Percentiles rank a stretch among this genome's conserved stretches.
Conservation (phyloP, 2,797 vertebrate species). For the Rhinichthys osculus region DNA sequence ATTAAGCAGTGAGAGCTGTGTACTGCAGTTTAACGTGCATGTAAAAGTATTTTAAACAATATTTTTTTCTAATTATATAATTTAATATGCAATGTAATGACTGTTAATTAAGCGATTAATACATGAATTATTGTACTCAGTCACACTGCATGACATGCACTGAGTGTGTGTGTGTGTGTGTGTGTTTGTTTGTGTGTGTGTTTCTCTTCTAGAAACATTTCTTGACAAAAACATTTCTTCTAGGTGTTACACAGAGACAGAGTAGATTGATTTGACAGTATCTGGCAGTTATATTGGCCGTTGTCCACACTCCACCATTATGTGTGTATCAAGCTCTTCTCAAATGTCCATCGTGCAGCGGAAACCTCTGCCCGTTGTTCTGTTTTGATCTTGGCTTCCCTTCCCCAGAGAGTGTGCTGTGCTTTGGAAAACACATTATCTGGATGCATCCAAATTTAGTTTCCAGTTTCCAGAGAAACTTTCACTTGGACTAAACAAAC, state of each 20-base stretch:
- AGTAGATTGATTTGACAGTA: not conserved
- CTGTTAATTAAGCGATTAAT: not conserved
- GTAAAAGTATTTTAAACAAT: not conserved
- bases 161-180: too few species aligned
- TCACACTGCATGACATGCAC: not conserved
- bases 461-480: not conserved
- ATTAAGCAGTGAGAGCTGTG: not conserved
- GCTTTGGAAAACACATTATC: conserved; percentile 44
- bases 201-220: too few species aligned
- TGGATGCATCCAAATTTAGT: conserved; percentile 8
- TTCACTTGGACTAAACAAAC: conserved; percentile 16
- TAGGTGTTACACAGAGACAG: not conserved
- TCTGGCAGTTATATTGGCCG: not conserved
- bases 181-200: too few species aligned
- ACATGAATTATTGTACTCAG: not conserved
- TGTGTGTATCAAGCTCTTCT: not conserved
- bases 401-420: conserved; percentile 34
- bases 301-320: not conserved
- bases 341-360: not conserved
- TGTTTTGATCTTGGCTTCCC: conserved; percentile 52
- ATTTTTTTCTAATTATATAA: not conserved
- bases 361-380: conserved; percentile 21
- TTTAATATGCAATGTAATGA: not conserved
- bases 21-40: too few species aligned
- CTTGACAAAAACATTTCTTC: not conserved